A percentile compares a stretch with the other conserved stretches of the same genome.
phyloP scores from a whole-genome alignment of 2,113 vertebrate genomes.

The Hydrochoerus hydrochaeris region DNA sequence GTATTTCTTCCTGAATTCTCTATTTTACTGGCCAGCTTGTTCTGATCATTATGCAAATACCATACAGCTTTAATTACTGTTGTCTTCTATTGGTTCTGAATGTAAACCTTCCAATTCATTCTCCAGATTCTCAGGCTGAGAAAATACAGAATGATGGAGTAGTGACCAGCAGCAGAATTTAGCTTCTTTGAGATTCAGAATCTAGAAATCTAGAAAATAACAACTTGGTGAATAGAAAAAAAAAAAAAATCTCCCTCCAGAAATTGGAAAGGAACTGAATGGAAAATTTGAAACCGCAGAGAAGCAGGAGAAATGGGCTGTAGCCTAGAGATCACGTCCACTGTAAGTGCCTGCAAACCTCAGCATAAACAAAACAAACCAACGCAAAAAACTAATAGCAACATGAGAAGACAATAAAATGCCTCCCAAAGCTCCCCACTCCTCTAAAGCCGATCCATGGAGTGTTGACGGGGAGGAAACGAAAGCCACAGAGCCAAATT shows the following conservation, averaged over 20 bases:
- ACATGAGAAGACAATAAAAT: neutral
- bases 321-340: neutral
- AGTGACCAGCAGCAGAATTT: neutral
- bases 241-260: neutral
- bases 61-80: neutral
- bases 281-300: neutral
- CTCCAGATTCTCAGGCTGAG: neutral
- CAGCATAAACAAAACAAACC: neutral
- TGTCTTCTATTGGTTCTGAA: neutral
- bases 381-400: neutral
- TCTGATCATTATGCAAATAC: neutral
- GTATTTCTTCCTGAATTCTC: neutral
- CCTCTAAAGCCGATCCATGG: neutral
- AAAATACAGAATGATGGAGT: neutral
- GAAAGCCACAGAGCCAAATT: neutral
- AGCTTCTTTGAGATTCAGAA: neutral
- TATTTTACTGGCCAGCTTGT: neutral
- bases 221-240: neutral
- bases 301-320: neutral
- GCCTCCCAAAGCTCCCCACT: neutral
- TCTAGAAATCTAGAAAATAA: neutral
- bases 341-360: neutral
- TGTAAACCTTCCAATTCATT: neutral
- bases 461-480: neutral
- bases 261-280: neutral